Evolutionary conservation across 2,888 invertebrate genomes (phyloP).

Genomic region (Strigamia crassipes): DNA sequence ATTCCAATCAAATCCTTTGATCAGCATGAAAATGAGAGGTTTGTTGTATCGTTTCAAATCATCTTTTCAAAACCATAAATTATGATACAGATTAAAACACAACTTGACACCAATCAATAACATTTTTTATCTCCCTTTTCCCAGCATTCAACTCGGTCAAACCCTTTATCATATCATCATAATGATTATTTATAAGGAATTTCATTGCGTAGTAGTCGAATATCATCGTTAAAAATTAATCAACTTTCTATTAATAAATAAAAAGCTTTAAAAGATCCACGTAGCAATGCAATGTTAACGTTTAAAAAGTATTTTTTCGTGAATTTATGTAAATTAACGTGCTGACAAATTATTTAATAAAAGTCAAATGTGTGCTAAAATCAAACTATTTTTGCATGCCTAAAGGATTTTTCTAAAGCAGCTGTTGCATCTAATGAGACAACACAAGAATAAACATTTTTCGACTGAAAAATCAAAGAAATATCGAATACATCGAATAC

Average conservation of each 20-base stretch:
- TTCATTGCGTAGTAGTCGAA: background rate
- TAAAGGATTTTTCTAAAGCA: no score
- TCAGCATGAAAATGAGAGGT: constrained; percentile 10
- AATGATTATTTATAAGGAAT: no score
- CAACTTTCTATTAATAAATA: background rate
- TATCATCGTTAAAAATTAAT: background rate
- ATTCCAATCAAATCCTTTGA: constrained; percentile 26
- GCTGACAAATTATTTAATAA: no score
- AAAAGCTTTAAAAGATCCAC: background rate
- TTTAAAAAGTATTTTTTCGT: no score
- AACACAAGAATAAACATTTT: no score
- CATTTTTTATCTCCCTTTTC: background rate
- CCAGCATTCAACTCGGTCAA: background rate
- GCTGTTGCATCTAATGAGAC: no score
- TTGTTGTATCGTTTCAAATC: background rate
- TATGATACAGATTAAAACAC: background rate
- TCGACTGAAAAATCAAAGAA: no score
- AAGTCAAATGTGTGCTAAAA: no score
- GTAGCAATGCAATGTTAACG: no score
- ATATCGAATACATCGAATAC: no score
- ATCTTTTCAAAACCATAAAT: constrained; percentile 1
- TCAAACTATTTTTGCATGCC: no score
- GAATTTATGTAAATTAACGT: no score
- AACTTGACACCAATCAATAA: constrained; percentile 22
- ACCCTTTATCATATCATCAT: background rate